These are phyloP conservation scores for Sarcophaga rosellei DNA, from an alignment of 2,888 invertebrate genomes.

Conservation along the genomic window DNA sequence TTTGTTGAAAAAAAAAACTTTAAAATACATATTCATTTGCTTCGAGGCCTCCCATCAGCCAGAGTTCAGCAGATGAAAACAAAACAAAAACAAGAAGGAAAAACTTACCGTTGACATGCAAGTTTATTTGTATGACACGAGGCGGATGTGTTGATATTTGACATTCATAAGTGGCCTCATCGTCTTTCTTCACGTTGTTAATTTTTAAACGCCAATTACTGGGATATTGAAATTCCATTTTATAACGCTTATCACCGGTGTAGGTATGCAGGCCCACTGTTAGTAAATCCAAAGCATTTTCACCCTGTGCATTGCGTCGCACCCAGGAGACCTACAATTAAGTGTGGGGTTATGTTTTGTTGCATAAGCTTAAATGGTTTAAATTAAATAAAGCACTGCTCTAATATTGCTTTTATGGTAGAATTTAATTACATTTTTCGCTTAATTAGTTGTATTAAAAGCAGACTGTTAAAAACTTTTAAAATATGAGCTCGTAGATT, in stretches of 20 bases:
- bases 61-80: too few relatives aligned
- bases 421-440: too few relatives aligned
- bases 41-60: too few relatives aligned
- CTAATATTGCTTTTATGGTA: too few relatives aligned
- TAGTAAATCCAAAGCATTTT: conserved; percentile 85
- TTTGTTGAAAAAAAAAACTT: too few relatives aligned
- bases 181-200: conserved; percentile 82
- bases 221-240: conserved; percentile 83
- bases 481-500: too few relatives aligned
- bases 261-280: conserved; percentile 87
- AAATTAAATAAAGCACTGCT: not conserved
- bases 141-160: conserved; percentile 84
- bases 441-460: too few relatives aligned
- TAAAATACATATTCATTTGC: too few relatives aligned
- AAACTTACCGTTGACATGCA: conserved; percentile 82
- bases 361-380: not conserved
- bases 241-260: conserved; percentile 85
- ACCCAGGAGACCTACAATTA: conserved; percentile 86
- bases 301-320: conserved; percentile 83
- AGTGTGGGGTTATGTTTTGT: conserved; percentile 51
- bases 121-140: conserved; percentile 82
- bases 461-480: too few relatives aligned
- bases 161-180: conserved; percentile 83
- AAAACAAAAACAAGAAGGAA: not conserved
- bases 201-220: conserved; percentile 84